Conservation (phyloP, 2,113 vertebrate species). For the Syngnathus floridae region DNA sequence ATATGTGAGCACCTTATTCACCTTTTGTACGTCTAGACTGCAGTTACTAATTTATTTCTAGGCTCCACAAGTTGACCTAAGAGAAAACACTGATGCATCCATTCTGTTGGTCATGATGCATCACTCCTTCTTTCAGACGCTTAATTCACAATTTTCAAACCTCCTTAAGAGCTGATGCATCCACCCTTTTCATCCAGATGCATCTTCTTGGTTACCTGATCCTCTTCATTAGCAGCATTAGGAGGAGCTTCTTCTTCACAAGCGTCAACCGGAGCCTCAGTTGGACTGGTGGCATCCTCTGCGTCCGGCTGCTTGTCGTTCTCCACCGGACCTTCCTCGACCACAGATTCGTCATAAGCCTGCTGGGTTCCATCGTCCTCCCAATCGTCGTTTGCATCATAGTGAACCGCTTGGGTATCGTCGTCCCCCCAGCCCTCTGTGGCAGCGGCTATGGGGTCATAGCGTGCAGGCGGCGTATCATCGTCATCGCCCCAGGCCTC, state of each 20-base stretch:
- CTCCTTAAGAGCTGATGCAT: constrained; percentile 54
- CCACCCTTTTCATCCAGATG: constrained; percentile 50
- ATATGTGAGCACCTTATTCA: constrained; percentile 20
- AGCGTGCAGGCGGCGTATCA: constrained; percentile 38
- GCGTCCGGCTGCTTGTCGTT: constrained; percentile 30
- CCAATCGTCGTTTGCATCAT: constrained; percentile 47
- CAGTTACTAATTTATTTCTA: constrained; percentile 1
- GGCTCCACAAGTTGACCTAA: constrained; percentile 32
- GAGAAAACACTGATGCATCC: constrained; percentile 46
- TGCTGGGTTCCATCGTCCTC: constrained; percentile 52
- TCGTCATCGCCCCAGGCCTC: constrained; percentile 61
- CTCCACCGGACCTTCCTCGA: constrained; percentile 46
- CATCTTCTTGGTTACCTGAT: constrained; percentile 67
- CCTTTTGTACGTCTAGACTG: constrained; percentile 8
- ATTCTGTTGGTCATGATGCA: constrained; percentile 46
- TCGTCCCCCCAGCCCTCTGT: constrained; percentile 59
- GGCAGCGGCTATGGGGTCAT: constrained; percentile 63
- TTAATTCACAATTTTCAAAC: constrained; percentile 27
- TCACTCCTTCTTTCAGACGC: constrained; percentile 27
- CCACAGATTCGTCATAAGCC: constrained; percentile 24
- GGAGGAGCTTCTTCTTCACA: constrained; percentile 37
- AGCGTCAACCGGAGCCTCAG: constrained; percentile 37
- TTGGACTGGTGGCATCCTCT: constrained; percentile 44
- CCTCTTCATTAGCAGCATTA: constrained; percentile 47
- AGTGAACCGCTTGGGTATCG: constrained; percentile 23